Conservation (phyloP, 2,888 invertebrate genomes). For the Cremastobaeus sp. region DNA sequence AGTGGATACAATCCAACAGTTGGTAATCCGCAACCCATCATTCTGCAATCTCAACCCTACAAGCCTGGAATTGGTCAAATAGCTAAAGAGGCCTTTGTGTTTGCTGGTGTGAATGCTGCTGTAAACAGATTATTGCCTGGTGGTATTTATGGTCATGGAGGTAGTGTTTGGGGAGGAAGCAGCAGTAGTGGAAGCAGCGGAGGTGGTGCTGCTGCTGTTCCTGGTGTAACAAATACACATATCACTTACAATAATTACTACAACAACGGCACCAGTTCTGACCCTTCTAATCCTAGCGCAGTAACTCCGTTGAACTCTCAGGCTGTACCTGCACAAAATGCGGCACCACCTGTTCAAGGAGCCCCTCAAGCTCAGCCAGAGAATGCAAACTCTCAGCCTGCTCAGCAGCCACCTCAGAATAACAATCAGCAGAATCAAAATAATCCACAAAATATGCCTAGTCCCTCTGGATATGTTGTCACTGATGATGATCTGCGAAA, state of each 20-base stretch:
- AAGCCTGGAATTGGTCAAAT: constrained; percentile 75
- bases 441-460: constrained; percentile 54
- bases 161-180: constrained; percentile 69
- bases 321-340: constrained; percentile 34
- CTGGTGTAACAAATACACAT: constrained; percentile 69
- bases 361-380: constrained; percentile 11
- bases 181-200: constrained; percentile 65
- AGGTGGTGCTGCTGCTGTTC: constrained; percentile 62
- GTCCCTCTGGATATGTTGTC: constrained; percentile 75
- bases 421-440: constrained; percentile 14
- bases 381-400: background rate
- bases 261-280: constrained; percentile 69
- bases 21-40: constrained; percentile 69
- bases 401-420: constrained; percentile 39
- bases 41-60: constrained; percentile 66
- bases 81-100: constrained; percentile 76
- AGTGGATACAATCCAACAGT: constrained; percentile 65
- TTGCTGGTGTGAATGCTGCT: constrained; percentile 75
- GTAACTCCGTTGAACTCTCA: too few species aligned
- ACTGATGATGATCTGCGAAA: constrained; percentile 83
- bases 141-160: constrained; percentile 71
- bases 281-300: constrained; percentile 36
- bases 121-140: constrained; percentile 74
- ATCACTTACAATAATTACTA: constrained; percentile 77
- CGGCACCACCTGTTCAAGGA: constrained; percentile 38